Percentiles rank a stretch among this genome's conserved stretches.
phyloP scores from a whole-genome alignment of 2,797 vertebrate genomes.

The Sciurus vulgaris region DNA sequence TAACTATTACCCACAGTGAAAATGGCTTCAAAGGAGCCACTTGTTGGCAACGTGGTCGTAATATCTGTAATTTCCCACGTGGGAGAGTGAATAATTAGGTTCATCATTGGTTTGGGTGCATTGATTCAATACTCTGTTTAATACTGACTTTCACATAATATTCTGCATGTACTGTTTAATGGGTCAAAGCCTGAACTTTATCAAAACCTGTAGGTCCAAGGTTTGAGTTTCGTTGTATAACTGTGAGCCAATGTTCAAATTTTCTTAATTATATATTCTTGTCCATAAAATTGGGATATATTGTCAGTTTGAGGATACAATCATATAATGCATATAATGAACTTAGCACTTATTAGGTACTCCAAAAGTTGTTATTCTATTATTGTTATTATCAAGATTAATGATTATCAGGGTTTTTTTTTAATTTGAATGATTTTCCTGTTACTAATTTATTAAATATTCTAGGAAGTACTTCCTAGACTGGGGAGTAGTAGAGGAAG shows the following conservation, averaged over 20 bases:
- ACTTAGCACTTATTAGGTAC: neutral
- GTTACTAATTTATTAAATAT: neutral
- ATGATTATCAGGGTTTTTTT: neutral
- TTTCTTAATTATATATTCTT: neutral
- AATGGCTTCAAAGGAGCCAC: neutral
- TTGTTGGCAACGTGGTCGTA: neutral
- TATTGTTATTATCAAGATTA: neutral
- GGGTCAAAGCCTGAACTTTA: neutral
- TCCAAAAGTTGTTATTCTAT: neutral
- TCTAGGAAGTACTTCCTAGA: neutral
- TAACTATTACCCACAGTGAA: neutral
- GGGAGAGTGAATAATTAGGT: neutral
- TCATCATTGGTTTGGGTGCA: neutral
- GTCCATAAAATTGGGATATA: neutral
- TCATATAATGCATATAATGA: neutral
- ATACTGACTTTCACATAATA: neutral
- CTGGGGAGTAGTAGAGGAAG: neutral
- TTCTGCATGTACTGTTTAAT: neutral
- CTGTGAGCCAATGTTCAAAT: neutral
- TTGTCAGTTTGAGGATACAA: neutral
- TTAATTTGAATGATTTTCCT: neutral
- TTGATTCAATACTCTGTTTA: neutral
- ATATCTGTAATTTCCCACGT: neutral
- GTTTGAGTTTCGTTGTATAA: neutral
- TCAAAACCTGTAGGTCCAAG: neutral